Conservation (phyloP, 2,797 vertebrate genomes). For the Poeciliopsis presidionis region DNA sequence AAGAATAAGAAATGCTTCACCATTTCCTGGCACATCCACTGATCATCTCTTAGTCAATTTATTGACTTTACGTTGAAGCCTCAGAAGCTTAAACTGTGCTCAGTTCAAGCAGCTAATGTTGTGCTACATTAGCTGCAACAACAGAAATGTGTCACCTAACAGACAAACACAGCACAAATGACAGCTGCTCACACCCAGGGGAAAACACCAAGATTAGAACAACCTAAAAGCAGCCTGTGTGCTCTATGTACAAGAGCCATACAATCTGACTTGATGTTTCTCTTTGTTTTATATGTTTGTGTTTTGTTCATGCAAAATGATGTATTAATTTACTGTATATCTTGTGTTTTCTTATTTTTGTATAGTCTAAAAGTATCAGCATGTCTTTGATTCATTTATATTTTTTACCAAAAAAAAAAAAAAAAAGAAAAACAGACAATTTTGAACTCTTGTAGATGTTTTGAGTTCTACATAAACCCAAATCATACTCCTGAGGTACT, state of each 20-base stretch:
- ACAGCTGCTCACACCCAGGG: not conserved
- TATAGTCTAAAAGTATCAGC: not conserved
- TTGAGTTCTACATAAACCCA: not conserved
- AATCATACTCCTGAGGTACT: not conserved
- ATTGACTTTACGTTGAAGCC: constrained; percentile 47
- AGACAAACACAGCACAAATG: not conserved
- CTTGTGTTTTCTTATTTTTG: not conserved
- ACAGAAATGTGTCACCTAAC: not conserved
- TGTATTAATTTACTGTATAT: not conserved
- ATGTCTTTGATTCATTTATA: not conserved
- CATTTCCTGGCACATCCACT: constrained; percentile 33
- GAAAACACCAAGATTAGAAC: not conserved
- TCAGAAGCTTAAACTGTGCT: constrained; percentile 49
- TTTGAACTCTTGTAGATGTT: not conserved
- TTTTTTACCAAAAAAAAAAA: not conserved
- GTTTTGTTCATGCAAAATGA: not conserved
- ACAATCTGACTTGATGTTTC: not conserved
- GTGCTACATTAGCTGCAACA: constrained; percentile 18
- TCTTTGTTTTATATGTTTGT: not conserved
- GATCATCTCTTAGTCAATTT: constrained; percentile 44
- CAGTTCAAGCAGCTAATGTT: constrained; percentile 13
- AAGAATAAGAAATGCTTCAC: constrained; percentile 10
- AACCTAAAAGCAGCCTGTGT: not conserved
- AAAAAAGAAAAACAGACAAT: not conserved
- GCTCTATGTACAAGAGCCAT: not conserved